Conservation (phyloP, 2,797 vertebrate genomes). For the Gymnoscopelus braueri region DNA sequence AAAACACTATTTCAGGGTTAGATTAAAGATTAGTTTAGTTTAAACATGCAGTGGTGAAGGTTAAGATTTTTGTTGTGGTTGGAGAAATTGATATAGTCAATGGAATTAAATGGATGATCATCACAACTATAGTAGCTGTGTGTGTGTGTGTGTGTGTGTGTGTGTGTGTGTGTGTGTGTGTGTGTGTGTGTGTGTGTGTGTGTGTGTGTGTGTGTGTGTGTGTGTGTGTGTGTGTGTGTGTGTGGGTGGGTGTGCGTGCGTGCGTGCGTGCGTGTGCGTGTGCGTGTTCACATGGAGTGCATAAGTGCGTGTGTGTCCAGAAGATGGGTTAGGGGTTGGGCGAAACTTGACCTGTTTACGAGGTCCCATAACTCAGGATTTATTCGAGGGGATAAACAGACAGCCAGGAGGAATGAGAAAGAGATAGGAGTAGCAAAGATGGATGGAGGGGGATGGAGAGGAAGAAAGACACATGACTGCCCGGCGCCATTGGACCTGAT, state of each 20-base stretch:
- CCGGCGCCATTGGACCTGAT: not conserved
- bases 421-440: conserved; percentile 37
- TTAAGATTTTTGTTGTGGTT: too few relatives aligned
- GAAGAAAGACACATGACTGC: conserved; percentile 23
- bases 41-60: too few relatives aligned
- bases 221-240: not conserved
- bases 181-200: conserved; percentile 7
- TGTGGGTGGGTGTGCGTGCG: conserved; percentile 11
- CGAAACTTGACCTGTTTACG: conserved; percentile 64
- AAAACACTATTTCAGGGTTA: too few relatives aligned
- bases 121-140: not conserved
- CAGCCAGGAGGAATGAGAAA: conserved; percentile 45
- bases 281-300: conserved; percentile 9
- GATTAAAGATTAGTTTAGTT: too few relatives aligned
- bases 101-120: not conserved
- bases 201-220: not conserved
- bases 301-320: not conserved
- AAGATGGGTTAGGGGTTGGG: conserved; percentile 41
- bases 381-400: conserved; percentile 60
- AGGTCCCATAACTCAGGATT: conserved; percentile 58
- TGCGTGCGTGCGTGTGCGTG: conserved; percentile 20
- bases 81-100: too few relatives aligned
- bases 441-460: conserved; percentile 50
- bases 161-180: not conserved
- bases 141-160: not conserved